A percentile compares a stretch with the other conserved stretches of the same genome.
Conservation (phyloP, 2,113 vertebrate species). For the Oophaga pumilio region DNA sequence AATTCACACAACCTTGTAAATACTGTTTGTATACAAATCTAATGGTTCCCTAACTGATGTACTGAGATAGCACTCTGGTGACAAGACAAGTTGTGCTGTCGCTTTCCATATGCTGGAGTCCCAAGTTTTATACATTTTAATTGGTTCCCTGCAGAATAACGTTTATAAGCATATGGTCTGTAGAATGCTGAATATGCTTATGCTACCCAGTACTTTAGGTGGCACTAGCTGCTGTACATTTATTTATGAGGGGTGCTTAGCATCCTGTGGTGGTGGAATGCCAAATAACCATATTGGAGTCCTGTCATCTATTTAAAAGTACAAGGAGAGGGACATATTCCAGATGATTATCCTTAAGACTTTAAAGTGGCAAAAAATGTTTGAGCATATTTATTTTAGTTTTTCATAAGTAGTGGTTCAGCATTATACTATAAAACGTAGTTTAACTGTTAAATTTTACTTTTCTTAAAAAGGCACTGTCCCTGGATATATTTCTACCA, state of each 20-base stretch:
- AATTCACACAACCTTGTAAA: slow-evolving; percentile 50
- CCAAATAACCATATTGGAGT: slow-evolving; percentile 54
- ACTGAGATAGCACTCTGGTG: slow-evolving; percentile 77
- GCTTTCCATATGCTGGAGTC: slow-evolving; percentile 81
- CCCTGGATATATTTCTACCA: too few relatives aligned
- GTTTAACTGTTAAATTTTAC: neutral
- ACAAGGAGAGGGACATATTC: slow-evolving; percentile 31
- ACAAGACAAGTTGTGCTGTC: slow-evolving; percentile 81
- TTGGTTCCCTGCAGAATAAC: slow-evolving; percentile 87
- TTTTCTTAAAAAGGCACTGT: neutral
- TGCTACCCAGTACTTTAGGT: slow-evolving; percentile 70
- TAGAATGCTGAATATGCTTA: slow-evolving; percentile 83
- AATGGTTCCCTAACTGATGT: slow-evolving; percentile 72
- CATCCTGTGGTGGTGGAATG: slow-evolving; percentile 59
- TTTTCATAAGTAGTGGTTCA: neutral
- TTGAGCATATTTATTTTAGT: neutral
- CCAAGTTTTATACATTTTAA: slow-evolving; percentile 88
- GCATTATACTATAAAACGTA: neutral
- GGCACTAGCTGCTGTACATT: slow-evolving; percentile 69
- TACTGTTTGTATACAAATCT: slow-evolving; percentile 68
- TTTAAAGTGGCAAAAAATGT: neutral
- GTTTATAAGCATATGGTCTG: slow-evolving; percentile 79
- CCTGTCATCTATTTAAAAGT: slow-evolving; percentile 23
- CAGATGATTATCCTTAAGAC: neutral
- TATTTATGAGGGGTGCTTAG: slow-evolving; percentile 61